Percentiles rank a stretch among this genome's conserved stretches.
These are phyloP conservation scores for Enteromius viviparus DNA, from an alignment of 2,797 vertebrate species.

Conservation along the genomic window DNA sequence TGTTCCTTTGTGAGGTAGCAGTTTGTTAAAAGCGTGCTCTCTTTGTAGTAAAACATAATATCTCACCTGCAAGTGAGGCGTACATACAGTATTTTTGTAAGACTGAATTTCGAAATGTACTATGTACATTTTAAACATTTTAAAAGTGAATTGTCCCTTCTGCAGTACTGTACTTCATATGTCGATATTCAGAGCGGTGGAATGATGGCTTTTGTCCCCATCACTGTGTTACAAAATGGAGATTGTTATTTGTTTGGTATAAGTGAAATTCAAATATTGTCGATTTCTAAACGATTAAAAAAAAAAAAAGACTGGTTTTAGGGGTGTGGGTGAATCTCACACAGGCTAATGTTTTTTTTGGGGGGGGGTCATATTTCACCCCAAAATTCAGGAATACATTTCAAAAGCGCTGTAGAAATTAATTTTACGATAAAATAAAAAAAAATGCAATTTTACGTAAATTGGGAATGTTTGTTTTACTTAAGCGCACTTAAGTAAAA, in stretches of 20 bases:
- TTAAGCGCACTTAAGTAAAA: neutral
- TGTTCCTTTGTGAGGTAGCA: conserved; percentile 77
- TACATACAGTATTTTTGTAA: conserved; percentile 83
- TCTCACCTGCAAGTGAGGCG: conserved; percentile 56
- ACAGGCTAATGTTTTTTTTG: neutral
- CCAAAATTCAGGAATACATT: neutral
- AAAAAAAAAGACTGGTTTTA: conserved; percentile 26
- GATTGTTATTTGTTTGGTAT: conserved; percentile 40
- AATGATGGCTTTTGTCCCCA: conserved; percentile 37
- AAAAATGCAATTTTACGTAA: neutral
- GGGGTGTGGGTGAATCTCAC: conserved; percentile 3
- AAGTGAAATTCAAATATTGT: conserved; percentile 37
- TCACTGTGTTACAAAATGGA: conserved; percentile 58
- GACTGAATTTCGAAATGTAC: conserved; percentile 68
- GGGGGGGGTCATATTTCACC: neutral
- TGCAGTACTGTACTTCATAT: conserved; percentile 58
- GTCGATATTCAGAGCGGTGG: conserved; percentile 37
- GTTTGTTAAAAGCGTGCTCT: conserved; percentile 53
- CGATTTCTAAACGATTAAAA: neutral
- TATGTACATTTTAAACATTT: conserved; percentile 68
- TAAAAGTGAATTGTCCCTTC: conserved; percentile 54
- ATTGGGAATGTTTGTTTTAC: neutral
- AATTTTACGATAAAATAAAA: neutral
- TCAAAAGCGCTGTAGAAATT: neutral
- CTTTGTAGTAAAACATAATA: conserved; percentile 55